Evolutionary conservation across 2,797 vertebrate genomes (phyloP).

Genomic region (Arnoldichthys spilopterus): DNA sequence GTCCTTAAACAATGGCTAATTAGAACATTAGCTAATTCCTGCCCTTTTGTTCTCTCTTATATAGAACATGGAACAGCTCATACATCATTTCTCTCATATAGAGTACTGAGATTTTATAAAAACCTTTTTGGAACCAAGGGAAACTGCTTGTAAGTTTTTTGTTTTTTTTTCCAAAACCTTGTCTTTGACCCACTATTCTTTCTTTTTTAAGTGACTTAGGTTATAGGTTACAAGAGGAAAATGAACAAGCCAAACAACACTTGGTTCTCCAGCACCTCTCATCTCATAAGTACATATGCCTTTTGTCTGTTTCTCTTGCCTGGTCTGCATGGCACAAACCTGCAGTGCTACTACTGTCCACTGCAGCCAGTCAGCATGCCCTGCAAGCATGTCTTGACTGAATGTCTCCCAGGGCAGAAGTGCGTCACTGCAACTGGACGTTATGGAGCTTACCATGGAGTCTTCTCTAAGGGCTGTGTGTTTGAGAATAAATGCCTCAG

Average conservation of each 20-base stretch:
- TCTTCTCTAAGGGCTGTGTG: constrained; percentile 47
- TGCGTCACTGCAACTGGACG: constrained; percentile 39
- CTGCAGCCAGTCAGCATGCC: constrained; percentile 10
- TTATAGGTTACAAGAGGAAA: not conserved
- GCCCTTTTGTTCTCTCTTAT: too few species aligned
- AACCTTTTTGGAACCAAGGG: too few species aligned
- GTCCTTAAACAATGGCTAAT: too few species aligned
- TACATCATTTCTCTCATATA: too few species aligned
- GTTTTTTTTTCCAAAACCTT: not conserved
- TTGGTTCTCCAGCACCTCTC: not conserved
- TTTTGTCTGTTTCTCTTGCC: constrained; percentile 29
- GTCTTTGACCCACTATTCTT: not conserved
- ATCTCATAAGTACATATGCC: too few species aligned
- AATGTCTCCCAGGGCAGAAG: constrained; percentile 34
- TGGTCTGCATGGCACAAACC: not conserved
- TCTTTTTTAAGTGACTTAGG: too few species aligned
- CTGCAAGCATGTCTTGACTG: constrained; percentile 40
- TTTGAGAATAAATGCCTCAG: not conserved
- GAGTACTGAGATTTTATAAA: too few species aligned
- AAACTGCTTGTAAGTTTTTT: too few species aligned
- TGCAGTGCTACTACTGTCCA: constrained; percentile 42
- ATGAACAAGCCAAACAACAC: not conserved
- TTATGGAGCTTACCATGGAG: constrained; percentile 24
- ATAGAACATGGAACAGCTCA: too few species aligned
- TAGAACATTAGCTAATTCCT: too few species aligned